These are phyloP conservation scores for Lasioglossum baleicum DNA, from an alignment of 1,140 invertebrate genomes.

Conservation along the genomic window DNA sequence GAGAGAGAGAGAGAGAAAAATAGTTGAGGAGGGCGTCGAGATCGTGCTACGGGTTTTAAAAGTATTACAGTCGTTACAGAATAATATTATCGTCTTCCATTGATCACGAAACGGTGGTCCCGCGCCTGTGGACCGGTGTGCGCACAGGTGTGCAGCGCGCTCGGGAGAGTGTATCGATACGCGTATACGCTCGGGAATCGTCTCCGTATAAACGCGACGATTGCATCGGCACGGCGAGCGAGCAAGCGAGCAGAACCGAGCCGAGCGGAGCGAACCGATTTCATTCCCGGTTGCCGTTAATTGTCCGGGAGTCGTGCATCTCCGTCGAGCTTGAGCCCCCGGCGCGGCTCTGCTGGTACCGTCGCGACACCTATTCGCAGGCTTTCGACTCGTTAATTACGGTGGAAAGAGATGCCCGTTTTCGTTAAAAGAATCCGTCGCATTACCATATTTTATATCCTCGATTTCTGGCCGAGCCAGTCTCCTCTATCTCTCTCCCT, in stretches of 20 bases:
- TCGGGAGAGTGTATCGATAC: background rate
- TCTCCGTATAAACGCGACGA: background rate
- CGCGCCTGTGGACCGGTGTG: background rate
- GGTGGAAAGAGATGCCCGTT: background rate
- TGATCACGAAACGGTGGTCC: no score
- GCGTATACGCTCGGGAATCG: constrained; percentile 1
- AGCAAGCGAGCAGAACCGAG: no score
- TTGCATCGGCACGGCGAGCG: background rate
- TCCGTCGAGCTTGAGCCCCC: background rate
- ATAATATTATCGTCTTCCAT: no score
- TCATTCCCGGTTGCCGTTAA: constrained; percentile 9
- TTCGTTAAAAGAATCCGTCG: constrained; percentile 49
- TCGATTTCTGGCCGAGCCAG: constrained; percentile 32
- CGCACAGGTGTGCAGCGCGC: background rate
- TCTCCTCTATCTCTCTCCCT: background rate
- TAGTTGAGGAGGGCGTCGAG: no score
- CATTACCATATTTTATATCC: constrained; percentile 50
- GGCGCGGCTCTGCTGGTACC: background rate
- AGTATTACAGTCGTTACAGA: no score
- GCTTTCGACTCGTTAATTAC: constrained; percentile 19
- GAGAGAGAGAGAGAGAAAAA: no score
- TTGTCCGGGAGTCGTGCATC: constrained; percentile 5
- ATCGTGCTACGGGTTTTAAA: no score
- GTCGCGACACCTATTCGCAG: background rate
- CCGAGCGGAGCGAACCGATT: background rate